Conservation (phyloP, 2,888 invertebrate species). For the Calliopum simillimum region DNA sequence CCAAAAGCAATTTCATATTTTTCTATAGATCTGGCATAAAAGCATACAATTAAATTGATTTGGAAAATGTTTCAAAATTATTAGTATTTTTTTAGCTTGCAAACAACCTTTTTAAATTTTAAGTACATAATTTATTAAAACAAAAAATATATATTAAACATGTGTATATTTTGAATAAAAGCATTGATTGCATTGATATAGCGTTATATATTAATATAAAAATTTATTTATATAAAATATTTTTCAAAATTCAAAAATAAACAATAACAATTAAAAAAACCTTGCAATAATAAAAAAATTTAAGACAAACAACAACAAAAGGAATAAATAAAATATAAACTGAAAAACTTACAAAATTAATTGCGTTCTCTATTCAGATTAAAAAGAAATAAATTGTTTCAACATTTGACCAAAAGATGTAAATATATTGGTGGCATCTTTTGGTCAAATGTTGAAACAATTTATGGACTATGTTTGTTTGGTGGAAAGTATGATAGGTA, state of each 20-base stretch:
- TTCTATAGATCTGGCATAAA: slow-evolving; percentile 32
- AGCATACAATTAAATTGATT: slow-evolving; percentile 35
- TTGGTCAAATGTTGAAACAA: no score
- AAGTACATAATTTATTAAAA: neutral
- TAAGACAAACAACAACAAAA: slow-evolving; percentile 38
- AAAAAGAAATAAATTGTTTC: no score
- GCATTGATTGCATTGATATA: slow-evolving; percentile 2
- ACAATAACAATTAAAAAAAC: slow-evolving; percentile 26
- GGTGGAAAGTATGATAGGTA: no score
- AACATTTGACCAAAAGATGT: no score
- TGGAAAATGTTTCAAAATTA: slow-evolving; percentile 40
- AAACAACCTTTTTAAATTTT: neutral
- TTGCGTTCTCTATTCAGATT: no score
- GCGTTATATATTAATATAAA: slow-evolving; percentile 13
- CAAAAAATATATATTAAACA: neutral
- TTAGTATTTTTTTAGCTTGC: slow-evolving; percentile 26
- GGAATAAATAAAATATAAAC: slow-evolving; percentile 29
- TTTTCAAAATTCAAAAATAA: slow-evolving; percentile 28
- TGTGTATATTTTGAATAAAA: neutral
- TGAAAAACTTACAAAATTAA: slow-evolving; percentile 36
- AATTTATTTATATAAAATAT: slow-evolving; percentile 20
- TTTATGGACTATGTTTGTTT: no score
- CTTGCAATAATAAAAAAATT: slow-evolving; percentile 38
- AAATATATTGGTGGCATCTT: no score
- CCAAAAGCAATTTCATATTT: slow-evolving; percentile 22